These are phyloP conservation scores for Archegozetes longisetosus DNA, from an alignment of 1,140 invertebrate genomes.

Conservation along the genomic window DNA sequence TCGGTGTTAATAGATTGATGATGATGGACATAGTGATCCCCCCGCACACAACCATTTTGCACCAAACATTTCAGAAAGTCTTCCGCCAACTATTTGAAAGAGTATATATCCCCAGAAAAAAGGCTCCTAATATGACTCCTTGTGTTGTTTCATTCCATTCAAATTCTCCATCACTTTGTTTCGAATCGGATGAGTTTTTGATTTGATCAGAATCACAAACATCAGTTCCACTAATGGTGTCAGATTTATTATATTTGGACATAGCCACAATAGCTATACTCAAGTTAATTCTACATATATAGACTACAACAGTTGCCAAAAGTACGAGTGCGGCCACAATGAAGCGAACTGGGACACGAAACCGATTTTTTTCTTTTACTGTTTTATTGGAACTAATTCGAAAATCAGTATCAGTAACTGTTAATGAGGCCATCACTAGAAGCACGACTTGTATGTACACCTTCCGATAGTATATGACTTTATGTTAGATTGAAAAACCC, in stretches of 20 bases:
- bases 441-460: too few species aligned
- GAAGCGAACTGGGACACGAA: background rate
- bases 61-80: conserved; percentile 55
- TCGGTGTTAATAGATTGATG: conserved; percentile 15
- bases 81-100: conserved; percentile 61
- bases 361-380: too few species aligned
- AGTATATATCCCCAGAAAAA: conserved; percentile 72
- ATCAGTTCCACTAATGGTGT: background rate
- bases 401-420: too few species aligned
- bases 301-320: background rate
- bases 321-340: background rate
- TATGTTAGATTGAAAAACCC: too few species aligned
- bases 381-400: too few species aligned
- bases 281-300: background rate
- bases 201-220: background rate
- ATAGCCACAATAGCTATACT: background rate
- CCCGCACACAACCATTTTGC: conserved; percentile 48
- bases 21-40: conserved; percentile 6
- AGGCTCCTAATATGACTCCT: conserved; percentile 52
- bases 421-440: too few species aligned
- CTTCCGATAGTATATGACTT: too few species aligned
- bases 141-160: conserved; percentile 19
- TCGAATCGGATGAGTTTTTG: background rate
- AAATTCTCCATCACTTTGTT: conserved; percentile 16
- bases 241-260: background rate